Percentiles rank a stretch among this genome's conserved stretches.
Evolutionary conservation across 2,888 invertebrate species (phyloP).

Genomic region (Drosophila conformis): DNA sequence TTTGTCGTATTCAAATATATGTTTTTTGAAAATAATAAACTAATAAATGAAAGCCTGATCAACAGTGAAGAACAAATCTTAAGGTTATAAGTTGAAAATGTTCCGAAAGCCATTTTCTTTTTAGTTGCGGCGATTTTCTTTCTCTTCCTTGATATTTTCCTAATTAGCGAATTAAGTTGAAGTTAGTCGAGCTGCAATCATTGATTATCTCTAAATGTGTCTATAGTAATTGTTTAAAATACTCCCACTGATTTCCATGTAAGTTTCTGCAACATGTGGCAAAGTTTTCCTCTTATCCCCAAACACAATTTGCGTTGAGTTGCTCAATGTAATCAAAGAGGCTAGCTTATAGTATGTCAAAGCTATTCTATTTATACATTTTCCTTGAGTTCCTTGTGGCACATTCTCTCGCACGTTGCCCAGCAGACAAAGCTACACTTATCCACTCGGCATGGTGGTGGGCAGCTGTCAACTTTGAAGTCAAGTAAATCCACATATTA

Average conservation of each 20-base stretch:
- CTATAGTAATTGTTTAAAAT: neutral
- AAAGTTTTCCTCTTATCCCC: neutral
- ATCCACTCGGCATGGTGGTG: neutral
- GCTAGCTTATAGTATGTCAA: constrained; percentile 28
- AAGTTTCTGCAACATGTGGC: neutral
- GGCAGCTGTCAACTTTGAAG: constrained; percentile 31
- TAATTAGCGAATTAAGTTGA: neutral
- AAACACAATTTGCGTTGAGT: constrained; percentile 1
- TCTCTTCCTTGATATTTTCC: neutral
- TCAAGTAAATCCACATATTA: constrained; percentile 44
- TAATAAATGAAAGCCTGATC: neutral
- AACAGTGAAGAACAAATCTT: too few species aligned
- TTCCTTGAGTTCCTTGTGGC: neutral
- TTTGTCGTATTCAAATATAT: neutral
- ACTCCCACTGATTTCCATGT: neutral
- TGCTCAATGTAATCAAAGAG: constrained; percentile 41
- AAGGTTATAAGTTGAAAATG: too few species aligned
- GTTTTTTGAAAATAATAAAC: neutral
- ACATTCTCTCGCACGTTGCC: neutral
- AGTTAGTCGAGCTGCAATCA: neutral
- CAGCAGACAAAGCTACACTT: neutral
- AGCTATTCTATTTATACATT: constrained; percentile 16
- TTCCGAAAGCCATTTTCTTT: too few species aligned
- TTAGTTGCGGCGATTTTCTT: neutral
- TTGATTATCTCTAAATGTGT: neutral